Base-by-base conservation (phyloP, 2,797 vertebrate species). In the Lepus oiostolus region DNA sequence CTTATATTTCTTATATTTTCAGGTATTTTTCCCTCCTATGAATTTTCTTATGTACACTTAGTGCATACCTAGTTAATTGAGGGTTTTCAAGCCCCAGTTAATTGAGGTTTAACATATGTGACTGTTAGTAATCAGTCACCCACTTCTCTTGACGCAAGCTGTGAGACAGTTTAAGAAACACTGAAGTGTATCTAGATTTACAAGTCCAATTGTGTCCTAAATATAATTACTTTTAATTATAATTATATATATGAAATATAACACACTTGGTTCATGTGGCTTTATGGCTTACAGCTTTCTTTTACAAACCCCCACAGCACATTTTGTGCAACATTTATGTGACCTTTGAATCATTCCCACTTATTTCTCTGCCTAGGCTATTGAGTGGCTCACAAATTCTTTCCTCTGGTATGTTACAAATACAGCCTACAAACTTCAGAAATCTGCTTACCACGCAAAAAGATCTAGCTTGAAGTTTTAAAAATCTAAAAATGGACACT, bases 371-470 rank as follows among this genome's bases (percentile, higher is more conserved):
- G 90, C 84, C 89, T 83, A 88, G 70, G 19, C 71, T 70, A 68
- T 8, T 89, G 75, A 89, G 62, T 93, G 50, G 24, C 63, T 93
- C 83, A 86, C 84, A 85, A 95, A 94, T 88, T 94, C 82, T 71
- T 95, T n/a, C 58, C 89, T 85, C 30, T 85, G 72, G 74, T 74
- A 92, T 82, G 93, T 89, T 95, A 95, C n/a, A 90, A 95, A 88
- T 35, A 90, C 68, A 82, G 72, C 84, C 72, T 79, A 94, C 28
- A 62, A 94, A 87, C 80, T 95, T 95, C 50, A 95, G 76, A 95
- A 95, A 85, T 81, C 62, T 93, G 90, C 22, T 77, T 88, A 79
- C 85, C 74, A 54, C 17, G 63, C 90, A 77, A 93, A 58, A 94
- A 88, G 77, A 96, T 67, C 22, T 50, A 96, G 58, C n/a, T 82